Evolutionary conservation across 2,888 invertebrate genomes (phyloP).

Genomic region (Acleris cristana): DNA sequence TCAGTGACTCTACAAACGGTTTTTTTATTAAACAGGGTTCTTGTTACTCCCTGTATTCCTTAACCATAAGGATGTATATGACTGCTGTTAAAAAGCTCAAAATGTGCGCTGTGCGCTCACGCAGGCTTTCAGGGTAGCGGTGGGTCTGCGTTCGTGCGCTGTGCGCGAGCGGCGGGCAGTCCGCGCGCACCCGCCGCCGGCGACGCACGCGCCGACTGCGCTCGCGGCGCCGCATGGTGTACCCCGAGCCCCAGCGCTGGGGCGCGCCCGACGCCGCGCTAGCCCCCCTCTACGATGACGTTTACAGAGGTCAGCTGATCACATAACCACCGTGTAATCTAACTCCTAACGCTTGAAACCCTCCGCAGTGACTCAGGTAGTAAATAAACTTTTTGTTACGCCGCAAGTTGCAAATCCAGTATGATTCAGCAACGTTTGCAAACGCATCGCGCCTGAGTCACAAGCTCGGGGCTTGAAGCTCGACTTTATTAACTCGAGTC

Average conservation of each 20-base stretch:
- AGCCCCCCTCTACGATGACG: conserved; percentile 87
- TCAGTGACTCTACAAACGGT: too few relatives aligned
- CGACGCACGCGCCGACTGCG: conserved; percentile 63
- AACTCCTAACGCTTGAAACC: neutral
- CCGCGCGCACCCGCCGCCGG: conserved; percentile 76
- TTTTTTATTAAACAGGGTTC: too few relatives aligned
- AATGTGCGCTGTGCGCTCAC: conserved; percentile 25
- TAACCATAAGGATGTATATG: too few relatives aligned
- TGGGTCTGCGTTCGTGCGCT: conserved; percentile 4
- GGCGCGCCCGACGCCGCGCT: conserved; percentile 85
- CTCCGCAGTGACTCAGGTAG: conserved; percentile 1
- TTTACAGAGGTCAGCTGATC: conserved; percentile 85
- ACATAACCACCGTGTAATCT: conserved; percentile 10
- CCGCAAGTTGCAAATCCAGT: conserved; percentile 51
- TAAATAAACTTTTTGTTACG: conserved; percentile 15
- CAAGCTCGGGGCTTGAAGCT: conserved; percentile 16
- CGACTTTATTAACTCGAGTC: conserved; percentile 19
- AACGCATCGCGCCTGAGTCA: conserved; percentile 27
- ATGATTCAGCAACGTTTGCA: conserved; percentile 28
- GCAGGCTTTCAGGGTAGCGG: conserved; percentile 8
- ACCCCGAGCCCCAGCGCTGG: conserved; percentile 85
- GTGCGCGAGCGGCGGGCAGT: conserved; percentile 48
- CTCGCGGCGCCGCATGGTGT: conserved; percentile 82
- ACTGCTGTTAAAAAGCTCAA: too few relatives aligned
- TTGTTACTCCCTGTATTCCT: too few relatives aligned